Conservation (phyloP, 1,140 invertebrate genomes). For the Temnothorax longispinosus region DNA sequence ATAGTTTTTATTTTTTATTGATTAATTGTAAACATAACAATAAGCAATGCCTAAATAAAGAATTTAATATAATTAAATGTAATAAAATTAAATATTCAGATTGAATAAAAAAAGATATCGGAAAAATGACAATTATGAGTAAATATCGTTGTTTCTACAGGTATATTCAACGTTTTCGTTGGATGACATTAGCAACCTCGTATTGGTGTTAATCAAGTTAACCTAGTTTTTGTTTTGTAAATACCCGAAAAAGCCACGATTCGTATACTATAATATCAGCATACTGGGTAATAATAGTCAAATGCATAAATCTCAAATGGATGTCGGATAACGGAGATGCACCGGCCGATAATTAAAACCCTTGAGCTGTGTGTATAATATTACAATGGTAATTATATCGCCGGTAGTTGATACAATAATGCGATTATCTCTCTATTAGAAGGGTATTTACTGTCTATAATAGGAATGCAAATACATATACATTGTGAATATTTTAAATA, state of each 20-base stretch:
- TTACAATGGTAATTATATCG: constrained; percentile 5
- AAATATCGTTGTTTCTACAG: neutral
- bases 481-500: constrained; percentile 1
- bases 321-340: neutral
- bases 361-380: neutral
- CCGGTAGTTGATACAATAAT: constrained; percentile 11
- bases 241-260: neutral
- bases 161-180: neutral
- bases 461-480: constrained; percentile 4
- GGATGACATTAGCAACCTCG: neutral
- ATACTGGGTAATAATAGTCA: constrained; percentile 42
- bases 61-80: neutral
- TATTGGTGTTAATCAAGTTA: constrained; percentile 30
- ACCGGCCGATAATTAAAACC: neutral
- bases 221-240: constrained; percentile 21
- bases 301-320: neutral
- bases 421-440: neutral
- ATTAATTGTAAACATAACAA: neutral
- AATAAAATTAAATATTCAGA: neutral
- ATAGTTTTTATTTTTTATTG: neutral
- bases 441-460: neutral
- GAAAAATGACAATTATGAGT: neutral
- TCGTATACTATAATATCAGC: neutral
- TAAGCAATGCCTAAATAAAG: neutral
- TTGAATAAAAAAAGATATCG: neutral